These are phyloP conservation scores for Pachydiplax longipennis DNA, from an alignment of 2,888 invertebrate genomes.

Conservation along the genomic window DNA sequence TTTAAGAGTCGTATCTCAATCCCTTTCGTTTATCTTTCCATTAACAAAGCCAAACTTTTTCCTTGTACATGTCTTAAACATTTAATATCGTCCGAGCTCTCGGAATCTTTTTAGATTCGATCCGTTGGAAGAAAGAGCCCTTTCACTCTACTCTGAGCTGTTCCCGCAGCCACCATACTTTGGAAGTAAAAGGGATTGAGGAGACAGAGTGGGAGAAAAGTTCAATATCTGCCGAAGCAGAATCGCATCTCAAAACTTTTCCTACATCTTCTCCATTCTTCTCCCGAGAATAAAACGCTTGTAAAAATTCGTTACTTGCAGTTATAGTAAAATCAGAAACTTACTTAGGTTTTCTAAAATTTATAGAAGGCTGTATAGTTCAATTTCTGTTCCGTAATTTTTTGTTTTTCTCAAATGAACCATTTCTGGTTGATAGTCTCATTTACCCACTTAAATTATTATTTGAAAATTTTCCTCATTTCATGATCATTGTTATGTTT, in stretches of 20 bases:
- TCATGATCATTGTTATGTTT: too few species aligned
- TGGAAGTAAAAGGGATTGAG: not conserved
- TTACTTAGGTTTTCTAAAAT: too few species aligned
- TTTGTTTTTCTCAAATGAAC: too few species aligned
- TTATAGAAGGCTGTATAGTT: too few species aligned
- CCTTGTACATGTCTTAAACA: not conserved
- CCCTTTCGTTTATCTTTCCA: not conserved
- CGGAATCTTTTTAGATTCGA: not conserved
- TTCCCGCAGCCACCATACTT: not conserved
- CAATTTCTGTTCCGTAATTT: too few species aligned
- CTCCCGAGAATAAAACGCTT: not conserved
- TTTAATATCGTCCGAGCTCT: not conserved
- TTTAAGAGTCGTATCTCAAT: not conserved
- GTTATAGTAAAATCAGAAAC: not conserved
- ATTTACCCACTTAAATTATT: too few species aligned
- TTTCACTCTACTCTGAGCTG: not conserved
- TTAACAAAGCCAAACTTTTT: not conserved
- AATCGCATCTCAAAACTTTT: not conserved
- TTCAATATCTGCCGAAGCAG: not conserved
- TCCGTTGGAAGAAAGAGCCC: not conserved
- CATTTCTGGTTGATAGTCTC: too few species aligned
- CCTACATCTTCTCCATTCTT: not conserved
- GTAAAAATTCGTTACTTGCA: not conserved
- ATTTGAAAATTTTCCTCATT: too few species aligned
- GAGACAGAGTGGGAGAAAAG: not conserved